phyloP scores from a whole-genome alignment of 2,797 vertebrate species.

The Alosa sapidissima region DNA sequence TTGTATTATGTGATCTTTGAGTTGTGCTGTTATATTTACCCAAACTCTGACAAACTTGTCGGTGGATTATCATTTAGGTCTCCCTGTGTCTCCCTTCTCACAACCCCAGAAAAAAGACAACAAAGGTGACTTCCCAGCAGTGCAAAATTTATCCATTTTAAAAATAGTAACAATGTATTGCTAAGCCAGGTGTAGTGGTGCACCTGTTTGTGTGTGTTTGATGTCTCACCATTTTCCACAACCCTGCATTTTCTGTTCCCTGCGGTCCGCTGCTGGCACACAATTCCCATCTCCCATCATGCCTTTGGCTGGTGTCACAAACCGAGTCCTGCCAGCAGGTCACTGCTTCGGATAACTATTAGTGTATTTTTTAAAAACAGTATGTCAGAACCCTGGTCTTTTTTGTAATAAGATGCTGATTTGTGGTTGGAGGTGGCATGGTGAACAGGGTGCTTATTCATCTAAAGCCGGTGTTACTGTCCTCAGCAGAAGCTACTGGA shows the following conservation, averaged over 20 bases:
- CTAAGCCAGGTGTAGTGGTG: not conserved
- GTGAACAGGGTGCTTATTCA: conserved; percentile 12
- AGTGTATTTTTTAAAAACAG: not conserved
- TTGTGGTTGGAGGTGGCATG: not conserved
- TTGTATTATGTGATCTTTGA: not conserved
- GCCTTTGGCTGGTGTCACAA: not conserved
- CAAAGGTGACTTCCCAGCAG: not conserved
- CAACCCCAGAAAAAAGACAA: not conserved
- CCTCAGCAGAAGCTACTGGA: not conserved
- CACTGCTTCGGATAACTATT: not conserved
- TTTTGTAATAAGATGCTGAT: conserved; percentile 19
- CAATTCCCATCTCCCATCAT: not conserved
- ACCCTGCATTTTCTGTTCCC: not conserved
- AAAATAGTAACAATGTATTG: not conserved
- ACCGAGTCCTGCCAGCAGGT: not conserved
- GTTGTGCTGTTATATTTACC: not conserved
- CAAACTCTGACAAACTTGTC: not conserved
- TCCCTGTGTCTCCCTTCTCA: not conserved
- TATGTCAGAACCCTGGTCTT: not conserved
- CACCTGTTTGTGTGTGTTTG: conserved; percentile 14
- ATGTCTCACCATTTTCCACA: not conserved
- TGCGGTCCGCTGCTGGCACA: not conserved
- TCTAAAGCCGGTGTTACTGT: conserved; percentile 2
- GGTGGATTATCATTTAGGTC: not conserved
- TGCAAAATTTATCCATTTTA: not conserved